phyloP scores from a whole-genome alignment of 2,113 vertebrate species.

The Macroglossus sobrinus region DNA sequence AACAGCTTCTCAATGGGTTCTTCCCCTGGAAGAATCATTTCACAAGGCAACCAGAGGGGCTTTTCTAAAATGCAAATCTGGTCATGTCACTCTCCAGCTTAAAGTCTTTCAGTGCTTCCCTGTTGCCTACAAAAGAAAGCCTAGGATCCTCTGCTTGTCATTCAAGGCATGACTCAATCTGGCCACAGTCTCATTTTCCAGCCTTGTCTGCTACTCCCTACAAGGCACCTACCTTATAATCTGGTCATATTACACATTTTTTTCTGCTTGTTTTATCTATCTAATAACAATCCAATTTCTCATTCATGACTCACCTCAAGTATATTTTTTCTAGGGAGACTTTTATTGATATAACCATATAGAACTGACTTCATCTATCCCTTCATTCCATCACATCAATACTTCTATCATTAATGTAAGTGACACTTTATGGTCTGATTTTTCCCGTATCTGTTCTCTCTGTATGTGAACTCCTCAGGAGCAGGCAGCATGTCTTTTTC shows the following conservation, averaged over 20 bases:
- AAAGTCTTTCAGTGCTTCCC: conserved; percentile 1
- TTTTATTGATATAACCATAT: neutral
- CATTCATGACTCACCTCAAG: conserved; percentile 39
- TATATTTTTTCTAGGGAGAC: neutral
- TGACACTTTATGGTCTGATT: neutral
- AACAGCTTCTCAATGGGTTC: neutral
- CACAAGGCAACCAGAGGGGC: neutral
- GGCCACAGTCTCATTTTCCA: conserved; percentile 24
- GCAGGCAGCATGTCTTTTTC: conserved; percentile 2
- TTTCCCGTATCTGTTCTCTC: neutral
- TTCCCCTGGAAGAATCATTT: conserved; percentile 3
- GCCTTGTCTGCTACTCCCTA: neutral
- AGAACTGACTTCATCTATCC: conserved; percentile 13
- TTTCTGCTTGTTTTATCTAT: neutral
- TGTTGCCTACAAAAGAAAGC: conserved; percentile 3
- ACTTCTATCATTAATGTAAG: neutral
- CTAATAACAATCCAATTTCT: neutral
- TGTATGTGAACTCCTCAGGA: neutral
- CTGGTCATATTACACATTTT: conserved; percentile 7
- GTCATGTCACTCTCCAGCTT: neutral
- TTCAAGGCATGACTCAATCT: conserved; percentile 18
- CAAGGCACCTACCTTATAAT: neutral
- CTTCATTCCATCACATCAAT: neutral
- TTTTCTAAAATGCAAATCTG: conserved; percentile 43
- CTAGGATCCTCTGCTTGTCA: conserved; percentile 6